Conservation (phyloP, 2,113 vertebrate genomes). For the Crotalus horridus region DNA sequence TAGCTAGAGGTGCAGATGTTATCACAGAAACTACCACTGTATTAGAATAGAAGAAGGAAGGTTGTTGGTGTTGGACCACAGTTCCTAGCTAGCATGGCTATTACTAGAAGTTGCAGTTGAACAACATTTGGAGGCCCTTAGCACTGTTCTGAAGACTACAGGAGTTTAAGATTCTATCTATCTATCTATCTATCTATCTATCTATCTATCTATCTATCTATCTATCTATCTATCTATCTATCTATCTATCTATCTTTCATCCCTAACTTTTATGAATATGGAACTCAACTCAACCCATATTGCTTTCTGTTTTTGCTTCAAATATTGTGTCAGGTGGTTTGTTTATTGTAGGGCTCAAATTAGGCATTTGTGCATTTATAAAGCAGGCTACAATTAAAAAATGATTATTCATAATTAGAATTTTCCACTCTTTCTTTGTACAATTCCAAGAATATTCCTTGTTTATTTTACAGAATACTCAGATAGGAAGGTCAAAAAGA, state of each 20-base stretch:
- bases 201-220: too few relatives aligned
- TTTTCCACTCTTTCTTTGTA: background rate
- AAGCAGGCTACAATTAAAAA: background rate
- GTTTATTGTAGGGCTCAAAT: background rate
- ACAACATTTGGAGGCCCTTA: background rate
- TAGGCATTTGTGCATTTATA: background rate
- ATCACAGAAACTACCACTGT: background rate
- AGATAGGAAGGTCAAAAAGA: background rate
- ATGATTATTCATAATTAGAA: background rate
- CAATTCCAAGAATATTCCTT: background rate
- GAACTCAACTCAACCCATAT: background rate
- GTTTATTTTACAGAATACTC: background rate
- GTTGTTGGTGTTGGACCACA: background rate
- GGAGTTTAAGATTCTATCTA: background rate
- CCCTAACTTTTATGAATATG: background rate
- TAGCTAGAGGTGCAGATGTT: background rate
- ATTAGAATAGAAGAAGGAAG: background rate
- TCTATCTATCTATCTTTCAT: background rate
- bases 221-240: background rate
- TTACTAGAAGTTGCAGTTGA: background rate
- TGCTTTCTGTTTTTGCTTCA: background rate
- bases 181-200: too few relatives aligned
- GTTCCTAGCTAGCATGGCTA: background rate
- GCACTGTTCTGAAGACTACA: background rate
- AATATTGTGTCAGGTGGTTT: background rate